Conservation (phyloP, 2,113 vertebrate species). For the Motacilla alba region DNA sequence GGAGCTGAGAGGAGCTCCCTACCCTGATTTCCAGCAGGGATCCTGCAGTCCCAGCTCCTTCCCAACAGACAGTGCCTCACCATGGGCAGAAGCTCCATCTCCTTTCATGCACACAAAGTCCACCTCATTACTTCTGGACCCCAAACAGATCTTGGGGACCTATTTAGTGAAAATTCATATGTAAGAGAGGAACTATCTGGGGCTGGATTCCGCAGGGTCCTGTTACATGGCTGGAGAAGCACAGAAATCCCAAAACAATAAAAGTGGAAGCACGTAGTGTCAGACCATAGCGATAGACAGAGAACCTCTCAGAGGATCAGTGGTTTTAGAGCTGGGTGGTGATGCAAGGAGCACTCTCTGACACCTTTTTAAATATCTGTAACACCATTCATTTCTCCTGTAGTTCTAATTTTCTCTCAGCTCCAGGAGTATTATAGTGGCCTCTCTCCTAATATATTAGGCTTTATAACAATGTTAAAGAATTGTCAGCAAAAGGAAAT, state of each 20-base stretch:
- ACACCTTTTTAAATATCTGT: neutral
- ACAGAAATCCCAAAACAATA: neutral
- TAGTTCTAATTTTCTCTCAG: neutral
- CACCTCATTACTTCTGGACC: neutral
- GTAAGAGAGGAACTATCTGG: neutral
- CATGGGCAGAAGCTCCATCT: neutral
- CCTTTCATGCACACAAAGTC: neutral
- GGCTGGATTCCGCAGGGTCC: neutral
- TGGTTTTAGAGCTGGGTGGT: neutral
- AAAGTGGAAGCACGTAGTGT: rapidly evolving
- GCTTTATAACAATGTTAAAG: neutral
- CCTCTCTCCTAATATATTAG: neutral
- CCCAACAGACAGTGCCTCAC: neutral
- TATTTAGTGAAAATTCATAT: neutral
- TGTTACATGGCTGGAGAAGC: neutral
- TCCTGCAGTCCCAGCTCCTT: neutral
- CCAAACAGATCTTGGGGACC: neutral
- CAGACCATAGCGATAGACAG: neutral
- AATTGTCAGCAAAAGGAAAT: neutral
- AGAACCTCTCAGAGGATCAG: neutral
- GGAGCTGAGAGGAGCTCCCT: neutral
- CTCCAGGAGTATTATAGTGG: neutral
- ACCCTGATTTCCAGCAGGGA: neutral
- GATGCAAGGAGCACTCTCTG: neutral
- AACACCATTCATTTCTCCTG: neutral